Evolutionary conservation across 2,797 vertebrate genomes (phyloP).

Genomic region (Onychomys arenicola): DNA sequence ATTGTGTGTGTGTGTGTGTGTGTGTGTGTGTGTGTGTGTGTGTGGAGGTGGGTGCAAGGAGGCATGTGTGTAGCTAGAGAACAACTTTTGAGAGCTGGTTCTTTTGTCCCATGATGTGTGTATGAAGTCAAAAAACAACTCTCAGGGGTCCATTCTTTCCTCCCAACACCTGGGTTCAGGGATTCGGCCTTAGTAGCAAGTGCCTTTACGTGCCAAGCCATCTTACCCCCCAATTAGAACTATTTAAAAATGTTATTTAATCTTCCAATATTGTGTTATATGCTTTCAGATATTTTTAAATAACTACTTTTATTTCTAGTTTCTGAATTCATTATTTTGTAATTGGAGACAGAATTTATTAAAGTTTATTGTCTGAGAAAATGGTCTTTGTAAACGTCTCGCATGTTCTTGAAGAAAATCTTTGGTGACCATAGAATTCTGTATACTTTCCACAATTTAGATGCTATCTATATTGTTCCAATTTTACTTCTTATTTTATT

Average conservation of each 20-base stretch:
- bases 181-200: neutral
- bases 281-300: conserved; percentile 27
- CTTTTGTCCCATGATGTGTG: neutral
- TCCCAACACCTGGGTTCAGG: no score
- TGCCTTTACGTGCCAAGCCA: neutral
- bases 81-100: neutral
- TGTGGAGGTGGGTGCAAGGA: neutral
- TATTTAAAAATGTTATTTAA: neutral
- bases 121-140: neutral
- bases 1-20: neutral
- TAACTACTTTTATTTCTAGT: conserved; percentile 18
- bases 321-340: conserved; percentile 32
- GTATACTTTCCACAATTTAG: neutral
- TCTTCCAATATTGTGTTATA: neutral
- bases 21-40: no score
- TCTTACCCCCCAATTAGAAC: neutral
- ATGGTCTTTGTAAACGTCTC: neutral
- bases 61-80: neutral
- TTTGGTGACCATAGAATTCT: neutral
- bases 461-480: neutral
- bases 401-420: neutral
- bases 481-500: neutral
- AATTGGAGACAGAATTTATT: conserved; percentile 7
- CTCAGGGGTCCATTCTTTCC: neutral
- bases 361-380: neutral